phyloP scores from a whole-genome alignment of 1,140 invertebrate species.

The Oncopodura yosiiana region DNA sequence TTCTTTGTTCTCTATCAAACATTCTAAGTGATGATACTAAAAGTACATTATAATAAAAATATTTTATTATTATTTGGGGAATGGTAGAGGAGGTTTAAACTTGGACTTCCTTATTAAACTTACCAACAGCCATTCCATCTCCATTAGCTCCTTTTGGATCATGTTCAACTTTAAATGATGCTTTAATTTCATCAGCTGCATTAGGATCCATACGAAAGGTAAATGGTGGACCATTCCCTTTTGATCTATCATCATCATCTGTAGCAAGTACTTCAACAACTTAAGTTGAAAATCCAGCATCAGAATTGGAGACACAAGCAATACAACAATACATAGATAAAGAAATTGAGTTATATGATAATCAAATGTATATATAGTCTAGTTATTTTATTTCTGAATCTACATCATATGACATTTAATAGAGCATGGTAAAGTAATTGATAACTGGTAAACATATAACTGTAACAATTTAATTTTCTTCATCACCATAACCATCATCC shows the following conservation, averaged over 20 bases:
- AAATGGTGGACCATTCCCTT: conserved; percentile 89
- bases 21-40: conserved; percentile 55
- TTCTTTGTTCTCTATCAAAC: conserved; percentile 90
- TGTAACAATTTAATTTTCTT: too few species aligned
- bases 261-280: conserved; percentile 87
- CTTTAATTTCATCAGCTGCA: conserved; percentile 79
- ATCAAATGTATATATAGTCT: too few species aligned
- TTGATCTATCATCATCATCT: conserved; percentile 87
- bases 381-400: too few species aligned
- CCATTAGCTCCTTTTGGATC: conserved; percentile 91
- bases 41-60: not conserved
- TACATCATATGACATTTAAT: too few species aligned
- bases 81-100: not conserved
- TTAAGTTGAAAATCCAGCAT: too few species aligned
- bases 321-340: too few species aligned
- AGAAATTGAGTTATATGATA: too few species aligned
- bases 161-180: conserved; percentile 88
- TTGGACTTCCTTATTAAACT: conserved; percentile 47
- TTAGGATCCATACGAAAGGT: conserved; percentile 84
- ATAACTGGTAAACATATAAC: too few species aligned
- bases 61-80: not conserved
- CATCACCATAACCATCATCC: too few species aligned
- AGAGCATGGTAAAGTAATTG: too few species aligned
- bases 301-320: too few species aligned
- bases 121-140: conserved; percentile 89